A percentile compares a stretch with the other conserved stretches of the same genome.
Evolutionary conservation across 2,113 vertebrate genomes (phyloP).

Genomic region (Egretta garzetta): DNA sequence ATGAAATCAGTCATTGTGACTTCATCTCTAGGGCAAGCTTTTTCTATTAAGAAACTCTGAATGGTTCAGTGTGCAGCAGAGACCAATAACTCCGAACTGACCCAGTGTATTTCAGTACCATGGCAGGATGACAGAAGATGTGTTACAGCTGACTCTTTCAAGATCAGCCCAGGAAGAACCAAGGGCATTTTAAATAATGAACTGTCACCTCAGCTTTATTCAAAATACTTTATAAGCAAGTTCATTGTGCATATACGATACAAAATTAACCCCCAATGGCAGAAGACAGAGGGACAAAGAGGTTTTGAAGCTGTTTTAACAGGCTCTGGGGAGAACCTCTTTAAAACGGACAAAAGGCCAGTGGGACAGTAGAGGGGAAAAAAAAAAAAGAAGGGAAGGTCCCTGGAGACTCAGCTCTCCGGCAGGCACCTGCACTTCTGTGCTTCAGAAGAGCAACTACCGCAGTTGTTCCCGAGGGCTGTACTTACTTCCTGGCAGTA

Average conservation of each 20-base stretch:
- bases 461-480: rapidly evolving
- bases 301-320: neutral
- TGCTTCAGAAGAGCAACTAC: neutral
- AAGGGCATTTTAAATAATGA: neutral
- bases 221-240: neutral
- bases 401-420: neutral
- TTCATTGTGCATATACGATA: neutral
- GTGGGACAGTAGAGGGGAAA: neutral
- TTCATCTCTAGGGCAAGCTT: neutral
- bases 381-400: neutral
- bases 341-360: neutral
- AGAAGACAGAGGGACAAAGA: neutral
- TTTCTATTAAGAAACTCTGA: neutral
- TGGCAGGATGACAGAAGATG: neutral
- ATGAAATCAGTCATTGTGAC: neutral
- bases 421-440: neutral
- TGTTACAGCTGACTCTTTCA: neutral
- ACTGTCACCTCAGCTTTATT: neutral
- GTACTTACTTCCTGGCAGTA: constrained; percentile 94
- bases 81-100: neutral
- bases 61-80: neutral
- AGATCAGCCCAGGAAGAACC: neutral
- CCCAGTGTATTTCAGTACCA: neutral
- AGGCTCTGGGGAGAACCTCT: neutral
- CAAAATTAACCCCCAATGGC: neutral